Percentiles rank a stretch among this genome's conserved stretches.
Conservation (phyloP, 2,797 vertebrate genomes). For the Pampus argenteus region DNA sequence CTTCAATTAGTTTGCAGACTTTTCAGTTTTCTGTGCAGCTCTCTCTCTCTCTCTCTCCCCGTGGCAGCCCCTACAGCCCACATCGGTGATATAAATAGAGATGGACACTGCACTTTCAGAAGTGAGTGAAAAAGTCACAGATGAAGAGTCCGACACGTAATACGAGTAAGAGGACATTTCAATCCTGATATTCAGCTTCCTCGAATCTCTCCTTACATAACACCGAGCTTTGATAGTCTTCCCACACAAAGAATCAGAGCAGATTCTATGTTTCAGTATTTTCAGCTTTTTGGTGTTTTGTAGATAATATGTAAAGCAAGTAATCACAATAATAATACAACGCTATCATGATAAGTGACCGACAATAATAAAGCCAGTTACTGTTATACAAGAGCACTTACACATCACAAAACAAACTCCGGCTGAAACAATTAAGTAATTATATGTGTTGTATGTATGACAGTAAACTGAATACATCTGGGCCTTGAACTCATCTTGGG, state of each 20-base stretch:
- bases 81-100: conserved; percentile 66
- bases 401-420: neutral
- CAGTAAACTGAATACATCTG: neutral
- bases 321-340: too few species aligned
- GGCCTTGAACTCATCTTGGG: neutral
- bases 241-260: conserved; percentile 51
- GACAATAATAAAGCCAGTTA: neutral
- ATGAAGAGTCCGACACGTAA: conserved; percentile 45
- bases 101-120: conserved; percentile 36
- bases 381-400: neutral
- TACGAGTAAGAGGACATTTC: conserved; percentile 41
- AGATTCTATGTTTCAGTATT: neutral
- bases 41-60: conserved; percentile 23
- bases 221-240: conserved; percentile 53
- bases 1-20: conserved; percentile 23
- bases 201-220: conserved; percentile 76
- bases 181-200: conserved; percentile 54
- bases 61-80: conserved; percentile 54
- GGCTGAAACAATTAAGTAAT: neutral
- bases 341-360: neutral
- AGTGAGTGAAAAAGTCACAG: conserved; percentile 34
- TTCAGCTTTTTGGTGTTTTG: neutral
- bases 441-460: neutral
- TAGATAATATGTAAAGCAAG: neutral
- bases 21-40: conserved; percentile 12